A percentile compares a stretch with the other conserved stretches of the same genome.
phyloP scores from a whole-genome alignment of 2,888 invertebrate genomes.

The Limnephilus marmoratus region DNA sequence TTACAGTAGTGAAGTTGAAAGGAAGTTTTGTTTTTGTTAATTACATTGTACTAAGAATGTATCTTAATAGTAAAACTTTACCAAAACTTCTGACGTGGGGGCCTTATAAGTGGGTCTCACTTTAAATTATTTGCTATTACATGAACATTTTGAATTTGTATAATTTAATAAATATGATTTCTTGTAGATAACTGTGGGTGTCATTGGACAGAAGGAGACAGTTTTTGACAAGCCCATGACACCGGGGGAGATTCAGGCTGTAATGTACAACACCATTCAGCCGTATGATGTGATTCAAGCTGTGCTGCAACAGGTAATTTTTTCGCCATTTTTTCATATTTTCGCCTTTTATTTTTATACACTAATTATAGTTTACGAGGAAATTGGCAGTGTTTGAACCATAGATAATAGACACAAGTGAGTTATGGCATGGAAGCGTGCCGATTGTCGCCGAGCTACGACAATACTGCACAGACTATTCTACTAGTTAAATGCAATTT shows the following conservation, averaged over 20 bases:
- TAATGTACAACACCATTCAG: slow-evolving; percentile 93
- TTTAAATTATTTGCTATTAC: background rate
- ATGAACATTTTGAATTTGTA: background rate
- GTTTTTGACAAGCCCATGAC: slow-evolving; percentile 99
- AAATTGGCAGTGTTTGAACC: background rate
- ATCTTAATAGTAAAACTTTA: too few species aligned
- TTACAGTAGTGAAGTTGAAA: too few species aligned
- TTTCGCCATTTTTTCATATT: too few species aligned
- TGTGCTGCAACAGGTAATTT: slow-evolving; percentile 91
- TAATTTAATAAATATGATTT: background rate
- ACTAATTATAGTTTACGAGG: background rate
- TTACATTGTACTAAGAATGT: too few species aligned
- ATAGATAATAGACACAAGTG: too few species aligned
- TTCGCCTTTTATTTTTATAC: background rate
- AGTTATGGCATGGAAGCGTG: too few species aligned
- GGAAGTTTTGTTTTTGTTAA: too few species aligned
- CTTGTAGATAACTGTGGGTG: slow-evolving; percentile 90
- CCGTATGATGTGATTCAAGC: slow-evolving; percentile 94
- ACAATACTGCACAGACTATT: too few species aligned
- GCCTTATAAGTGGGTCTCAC: too few species aligned
- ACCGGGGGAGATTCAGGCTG: slow-evolving; percentile 94
- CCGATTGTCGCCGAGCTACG: too few species aligned
- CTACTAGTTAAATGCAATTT: too few species aligned
- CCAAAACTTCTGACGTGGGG: too few species aligned
- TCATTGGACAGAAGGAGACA: slow-evolving; percentile 95